Conservation (phyloP, 1,140 invertebrate species). For the Drosophila arawakana region DNA sequence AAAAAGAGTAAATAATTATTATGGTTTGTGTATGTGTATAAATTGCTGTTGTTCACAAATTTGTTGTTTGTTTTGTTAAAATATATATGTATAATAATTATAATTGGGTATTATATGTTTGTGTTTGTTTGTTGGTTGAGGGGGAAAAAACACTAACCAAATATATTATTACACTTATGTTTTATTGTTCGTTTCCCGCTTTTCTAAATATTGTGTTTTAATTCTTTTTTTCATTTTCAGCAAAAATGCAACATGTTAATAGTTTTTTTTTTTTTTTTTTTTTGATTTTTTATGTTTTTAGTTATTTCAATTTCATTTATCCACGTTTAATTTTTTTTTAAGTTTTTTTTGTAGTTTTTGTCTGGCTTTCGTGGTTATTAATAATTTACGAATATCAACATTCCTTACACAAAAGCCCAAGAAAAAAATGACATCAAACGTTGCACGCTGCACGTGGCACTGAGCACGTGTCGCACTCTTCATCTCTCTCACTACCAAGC, state of each 20-base stretch:
- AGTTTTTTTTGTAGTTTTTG: conserved; percentile 44
- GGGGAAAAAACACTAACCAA: conserved; percentile 71
- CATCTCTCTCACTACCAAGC: neutral
- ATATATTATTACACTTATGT: conserved; percentile 46
- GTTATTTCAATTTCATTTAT: conserved; percentile 72
- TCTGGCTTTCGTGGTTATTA: conserved; percentile 53
- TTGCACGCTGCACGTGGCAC: conserved; percentile 14
- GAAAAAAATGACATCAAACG: conserved; percentile 1
- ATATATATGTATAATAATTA: conserved; percentile 59
- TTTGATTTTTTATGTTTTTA: conserved; percentile 54
- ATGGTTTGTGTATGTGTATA: conserved; percentile 71
- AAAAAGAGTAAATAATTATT: conserved; percentile 83
- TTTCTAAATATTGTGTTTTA: conserved; percentile 21
- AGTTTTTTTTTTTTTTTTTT: conserved; percentile 59
- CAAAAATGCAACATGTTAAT: conserved; percentile 81
- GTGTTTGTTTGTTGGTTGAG: conserved; percentile 34
- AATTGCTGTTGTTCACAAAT: conserved; percentile 54
- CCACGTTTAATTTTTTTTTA: conserved; percentile 41
- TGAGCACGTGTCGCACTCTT: conserved; percentile 1
- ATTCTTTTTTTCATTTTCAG: conserved; percentile 44
- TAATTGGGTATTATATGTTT: conserved; percentile 37
- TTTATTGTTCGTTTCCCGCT: conserved; percentile 32
- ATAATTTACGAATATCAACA: conserved; percentile 68
- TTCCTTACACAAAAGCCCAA: conserved; percentile 39
- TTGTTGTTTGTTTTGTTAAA: conserved; percentile 73